Conservation (phyloP, 2,113 vertebrate species). For the Murina feae region DNA sequence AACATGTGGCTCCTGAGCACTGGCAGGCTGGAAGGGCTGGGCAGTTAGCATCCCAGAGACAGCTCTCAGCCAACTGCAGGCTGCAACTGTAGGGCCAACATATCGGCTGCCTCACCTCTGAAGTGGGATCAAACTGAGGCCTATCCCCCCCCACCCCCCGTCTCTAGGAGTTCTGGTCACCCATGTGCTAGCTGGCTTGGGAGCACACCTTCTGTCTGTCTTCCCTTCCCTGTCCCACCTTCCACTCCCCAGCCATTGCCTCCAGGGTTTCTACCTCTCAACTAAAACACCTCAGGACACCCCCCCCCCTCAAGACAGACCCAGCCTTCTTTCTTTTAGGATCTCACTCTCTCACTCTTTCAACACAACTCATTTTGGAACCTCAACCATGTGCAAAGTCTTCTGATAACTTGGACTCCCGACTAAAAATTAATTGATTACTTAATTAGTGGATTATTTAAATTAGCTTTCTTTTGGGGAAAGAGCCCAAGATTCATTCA, state of each 20-base stretch:
- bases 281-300: neutral
- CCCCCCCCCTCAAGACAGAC: neutral
- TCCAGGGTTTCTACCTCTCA: neutral
- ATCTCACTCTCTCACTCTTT: neutral
- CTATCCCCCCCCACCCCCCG: too few relatives aligned
- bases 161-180: neutral
- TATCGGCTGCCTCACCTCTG: neutral
- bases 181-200: neutral
- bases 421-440: neutral
- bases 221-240: neutral
- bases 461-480: neutral
- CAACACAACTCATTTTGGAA: neutral
- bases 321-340: neutral
- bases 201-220: neutral
- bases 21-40: neutral
- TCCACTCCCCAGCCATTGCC: neutral
- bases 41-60: neutral
- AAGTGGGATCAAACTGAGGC: neutral
- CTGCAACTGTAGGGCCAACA: neutral
- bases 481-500: neutral
- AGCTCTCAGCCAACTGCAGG: neutral
- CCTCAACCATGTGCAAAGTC: neutral
- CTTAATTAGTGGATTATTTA: neutral
- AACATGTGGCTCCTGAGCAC: neutral
- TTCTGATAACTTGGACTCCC: neutral